These are phyloP conservation scores for Actenoides lindsayi DNA, from an alignment of 2,113 vertebrate species.

Conservation along the genomic window DNA sequence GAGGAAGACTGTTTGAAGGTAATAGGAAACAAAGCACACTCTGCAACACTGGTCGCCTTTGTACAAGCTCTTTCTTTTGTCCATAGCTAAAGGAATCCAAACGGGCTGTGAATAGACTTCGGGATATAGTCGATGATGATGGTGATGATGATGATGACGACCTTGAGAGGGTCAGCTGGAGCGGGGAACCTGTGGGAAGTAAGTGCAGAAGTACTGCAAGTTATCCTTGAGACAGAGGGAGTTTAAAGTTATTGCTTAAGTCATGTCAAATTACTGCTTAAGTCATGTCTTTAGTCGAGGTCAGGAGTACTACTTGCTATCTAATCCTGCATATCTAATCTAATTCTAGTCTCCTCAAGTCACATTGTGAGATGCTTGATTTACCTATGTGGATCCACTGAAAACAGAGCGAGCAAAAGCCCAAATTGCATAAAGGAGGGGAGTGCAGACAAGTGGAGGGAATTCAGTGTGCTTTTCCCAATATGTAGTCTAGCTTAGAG, in stretches of 20 bases:
- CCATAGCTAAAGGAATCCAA: slow-evolving; percentile 91
- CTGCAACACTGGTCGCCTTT: not conserved
- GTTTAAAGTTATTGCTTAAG: not conserved
- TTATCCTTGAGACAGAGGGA: not conserved
- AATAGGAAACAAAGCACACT: not conserved
- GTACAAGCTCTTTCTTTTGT: not conserved
- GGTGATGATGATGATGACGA: slow-evolving; percentile 85
- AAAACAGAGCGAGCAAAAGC: not conserved
- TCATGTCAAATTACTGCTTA: not conserved
- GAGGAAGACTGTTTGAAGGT: not conserved
- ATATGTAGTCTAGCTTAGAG: not conserved
- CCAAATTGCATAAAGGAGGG: not conserved
- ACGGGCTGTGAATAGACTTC: slow-evolving; percentile 89
- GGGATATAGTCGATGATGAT: slow-evolving; percentile 83
- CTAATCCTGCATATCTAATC: not conserved
- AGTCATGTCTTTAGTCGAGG: not conserved
- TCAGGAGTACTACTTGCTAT: not conserved
- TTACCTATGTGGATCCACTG: not conserved
- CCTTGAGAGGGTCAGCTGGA: slow-evolving; percentile 94
- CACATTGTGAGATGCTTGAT: not conserved
- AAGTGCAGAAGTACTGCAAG: slow-evolving; percentile 62
- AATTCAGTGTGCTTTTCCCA: not conserved
- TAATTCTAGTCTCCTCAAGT: not conserved
- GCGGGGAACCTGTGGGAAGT: slow-evolving; percentile 95
- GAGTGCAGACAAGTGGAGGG: not conserved